phyloP scores from a whole-genome alignment of 2,797 vertebrate species.

The Cephalopachus bancanus region DNA sequence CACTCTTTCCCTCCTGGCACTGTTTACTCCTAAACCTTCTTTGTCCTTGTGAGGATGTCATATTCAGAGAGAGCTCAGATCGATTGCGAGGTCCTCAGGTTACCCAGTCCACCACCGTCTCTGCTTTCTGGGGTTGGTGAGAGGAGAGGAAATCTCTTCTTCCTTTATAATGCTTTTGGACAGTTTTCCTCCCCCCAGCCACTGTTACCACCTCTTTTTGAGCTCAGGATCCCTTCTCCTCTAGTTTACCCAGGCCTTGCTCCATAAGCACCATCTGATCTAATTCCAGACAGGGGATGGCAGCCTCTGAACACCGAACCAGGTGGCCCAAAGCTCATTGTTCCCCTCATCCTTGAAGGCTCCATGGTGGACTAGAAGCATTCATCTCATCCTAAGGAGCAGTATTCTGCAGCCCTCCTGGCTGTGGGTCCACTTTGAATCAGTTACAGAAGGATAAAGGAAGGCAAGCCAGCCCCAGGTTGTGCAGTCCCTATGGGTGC shows the following conservation, averaged over 20 bases:
- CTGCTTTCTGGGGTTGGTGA: neutral
- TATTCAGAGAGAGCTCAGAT: neutral
- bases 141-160: no score
- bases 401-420: neutral
- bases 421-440: neutral
- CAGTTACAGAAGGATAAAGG: fast-evolving
- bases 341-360: fast-evolving
- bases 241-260: fast-evolving
- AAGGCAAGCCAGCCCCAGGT: fast-evolving
- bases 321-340: neutral
- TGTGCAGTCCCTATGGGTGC: fast-evolving
- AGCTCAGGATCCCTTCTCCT: neutral
- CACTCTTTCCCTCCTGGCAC: fast-evolving
- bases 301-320: neutral
- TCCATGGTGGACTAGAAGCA: neutral
- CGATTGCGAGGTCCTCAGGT: neutral
- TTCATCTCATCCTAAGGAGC: fast-evolving
- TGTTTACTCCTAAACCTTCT: neutral
- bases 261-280: fast-evolving
- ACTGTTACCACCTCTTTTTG: no score
- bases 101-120: neutral
- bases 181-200: neutral
- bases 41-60: neutral
- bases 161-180: fast-evolving
- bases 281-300: fast-evolving